Evolutionary conservation across 2,113 vertebrate species (phyloP).

Genomic region (Megalops atlanticus): DNA sequence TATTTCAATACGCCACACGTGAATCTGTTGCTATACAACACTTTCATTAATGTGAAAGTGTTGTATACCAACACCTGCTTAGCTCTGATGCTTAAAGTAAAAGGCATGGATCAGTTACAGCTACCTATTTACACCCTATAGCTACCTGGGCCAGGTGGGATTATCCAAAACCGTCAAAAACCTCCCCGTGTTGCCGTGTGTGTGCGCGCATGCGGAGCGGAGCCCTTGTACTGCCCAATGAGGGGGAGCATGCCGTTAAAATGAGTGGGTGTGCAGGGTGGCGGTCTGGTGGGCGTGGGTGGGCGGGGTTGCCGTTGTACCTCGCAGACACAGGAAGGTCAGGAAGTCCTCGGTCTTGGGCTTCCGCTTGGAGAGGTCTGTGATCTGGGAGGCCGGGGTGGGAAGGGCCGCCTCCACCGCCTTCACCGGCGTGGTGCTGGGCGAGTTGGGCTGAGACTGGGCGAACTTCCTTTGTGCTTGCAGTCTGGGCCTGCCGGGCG

Average conservation of each 20-base stretch:
- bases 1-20: no score
- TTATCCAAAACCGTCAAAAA: no score
- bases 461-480: constrained; percentile 99
- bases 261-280: background rate
- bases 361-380: constrained; percentile 96
- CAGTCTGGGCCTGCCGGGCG: constrained; percentile 85
- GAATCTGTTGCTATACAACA: no score
- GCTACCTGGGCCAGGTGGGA: no score
- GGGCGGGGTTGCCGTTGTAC: constrained; percentile 56
- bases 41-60: no score
- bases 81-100: no score
- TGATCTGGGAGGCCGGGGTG: constrained; percentile 85
- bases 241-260: background rate
- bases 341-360: constrained; percentile 99
- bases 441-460: constrained; percentile 98
- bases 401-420: constrained; percentile 87
- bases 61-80: no score
- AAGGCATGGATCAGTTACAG: no score
- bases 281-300: no score
- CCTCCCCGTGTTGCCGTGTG: no score
- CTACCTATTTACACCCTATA: no score
- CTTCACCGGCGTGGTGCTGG: constrained; percentile 97
- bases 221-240: background rate
- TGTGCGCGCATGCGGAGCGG: background rate
- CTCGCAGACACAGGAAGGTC: constrained; percentile 98